Evolutionary conservation across 2,113 vertebrate species (phyloP), one percentile per base, ranked within the genome.

Genomic region (Galeopterus variegatus): DNA sequence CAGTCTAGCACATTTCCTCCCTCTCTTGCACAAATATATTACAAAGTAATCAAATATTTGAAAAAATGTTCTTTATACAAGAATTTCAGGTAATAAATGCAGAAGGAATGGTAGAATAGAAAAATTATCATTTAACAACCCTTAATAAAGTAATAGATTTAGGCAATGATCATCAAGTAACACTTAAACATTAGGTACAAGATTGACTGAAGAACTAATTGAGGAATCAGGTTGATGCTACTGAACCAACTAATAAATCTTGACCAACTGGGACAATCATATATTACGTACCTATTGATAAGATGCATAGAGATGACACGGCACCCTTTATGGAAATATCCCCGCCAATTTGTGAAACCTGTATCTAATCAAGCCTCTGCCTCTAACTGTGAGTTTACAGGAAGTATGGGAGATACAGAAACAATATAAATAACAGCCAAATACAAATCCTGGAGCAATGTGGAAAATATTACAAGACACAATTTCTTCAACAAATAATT

Each of bases 101-200:
- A 64, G 33, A 72, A 87, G 8, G 5, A 72, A 45, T 81, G 4
- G 24, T 81, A 79, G 54, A 73, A 73, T 33, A 36, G 11, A 73
- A 92, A 19, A 76, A 64, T 48, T 56, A 58, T 65, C 6, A 41
- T 64, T 77, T 94, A 65, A 28, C 2, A 92, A 28, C 6, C 26
- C 13, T 88, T 70, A 36, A 54, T 73, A 88, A 87, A 75, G 76
- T 24, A 70, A 54, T 81, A 21, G 9, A 87, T 79, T 96, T 90
- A 82, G 36, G 13, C 17, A 95, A 73, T 84, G 14, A 70, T 77
- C n/a, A 84, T 72, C 23, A 77, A 45, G 9, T 21, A 72, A 72
- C 54, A 21, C 8, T 97, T 62, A 96, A 69, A 56, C 3, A 56
- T 82, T 21, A 79, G 13, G 19, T 31, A 76, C 58, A 93, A 52